Percentiles rank a stretch among this genome's conserved stretches.
These are phyloP conservation scores for Pristiophorus japonicus DNA, from an alignment of 2,113 vertebrate genomes.

Conservation along the genomic window DNA sequence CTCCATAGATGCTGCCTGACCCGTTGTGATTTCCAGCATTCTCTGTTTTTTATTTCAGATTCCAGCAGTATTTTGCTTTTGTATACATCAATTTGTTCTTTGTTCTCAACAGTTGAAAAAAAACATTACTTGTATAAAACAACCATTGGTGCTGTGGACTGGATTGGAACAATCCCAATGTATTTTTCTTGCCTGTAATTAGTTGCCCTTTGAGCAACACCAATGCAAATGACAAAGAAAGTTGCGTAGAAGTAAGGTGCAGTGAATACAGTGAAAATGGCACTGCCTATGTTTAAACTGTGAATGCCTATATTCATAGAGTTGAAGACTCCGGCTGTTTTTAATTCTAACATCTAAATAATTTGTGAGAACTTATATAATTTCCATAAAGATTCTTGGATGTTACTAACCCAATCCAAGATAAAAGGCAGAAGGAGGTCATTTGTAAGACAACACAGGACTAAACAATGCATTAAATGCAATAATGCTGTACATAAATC, in stretches of 20 bases:
- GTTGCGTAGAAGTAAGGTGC: background rate
- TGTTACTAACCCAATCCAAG: background rate
- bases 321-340: background rate
- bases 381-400: background rate
- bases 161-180: background rate
- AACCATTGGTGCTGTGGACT: background rate
- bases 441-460: background rate
- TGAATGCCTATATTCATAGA: background rate
- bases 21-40: too few relatives aligned
- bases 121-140: background rate
- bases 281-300: background rate
- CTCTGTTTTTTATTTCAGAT: too few relatives aligned
- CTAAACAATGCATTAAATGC: background rate
- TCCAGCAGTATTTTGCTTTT: too few relatives aligned
- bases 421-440: background rate
- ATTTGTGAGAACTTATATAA: background rate
- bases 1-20: too few relatives aligned
- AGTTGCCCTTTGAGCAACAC: background rate
- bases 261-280: background rate
- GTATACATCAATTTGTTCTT: too few relatives aligned
- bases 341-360: background rate
- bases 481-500: background rate
- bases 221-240: background rate
- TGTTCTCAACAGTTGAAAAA: background rate
- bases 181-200: background rate